These are phyloP conservation scores for Xenopus borealis DNA, from an alignment of 2,113 vertebrate genomes.

Conservation along the genomic window DNA sequence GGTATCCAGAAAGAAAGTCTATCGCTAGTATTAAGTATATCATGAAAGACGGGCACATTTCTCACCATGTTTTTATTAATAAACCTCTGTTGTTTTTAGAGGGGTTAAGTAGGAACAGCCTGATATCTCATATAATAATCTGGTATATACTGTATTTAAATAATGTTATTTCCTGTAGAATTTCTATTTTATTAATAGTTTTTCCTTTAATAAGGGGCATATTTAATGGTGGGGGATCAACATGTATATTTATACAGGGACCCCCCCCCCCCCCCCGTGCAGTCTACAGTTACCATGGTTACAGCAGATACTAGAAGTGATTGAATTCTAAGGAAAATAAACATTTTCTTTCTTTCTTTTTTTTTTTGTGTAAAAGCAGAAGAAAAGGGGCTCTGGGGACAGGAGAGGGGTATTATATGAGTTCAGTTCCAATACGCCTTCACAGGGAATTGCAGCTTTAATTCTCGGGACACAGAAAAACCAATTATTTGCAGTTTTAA, in stretches of 20 bases:
- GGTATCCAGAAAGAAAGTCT: too few species aligned
- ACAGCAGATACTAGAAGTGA: not conserved
- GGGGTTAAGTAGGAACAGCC: too few species aligned
- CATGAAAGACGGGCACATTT: too few species aligned
- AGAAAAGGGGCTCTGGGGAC: not conserved
- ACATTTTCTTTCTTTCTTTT: not conserved
- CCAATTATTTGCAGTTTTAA: slow-evolving; percentile 4
- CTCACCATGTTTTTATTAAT: too few species aligned
- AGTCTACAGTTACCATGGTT: slow-evolving; percentile 14
- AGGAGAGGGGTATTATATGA: not conserved
- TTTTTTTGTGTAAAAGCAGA: not conserved
- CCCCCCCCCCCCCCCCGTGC: not conserved
- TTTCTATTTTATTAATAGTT: not conserved
- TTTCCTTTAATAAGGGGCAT: not conserved
- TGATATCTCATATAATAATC: too few species aligned
- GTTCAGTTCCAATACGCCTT: not conserved
- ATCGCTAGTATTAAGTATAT: too few species aligned
- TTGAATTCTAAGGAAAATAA: slow-evolving; percentile 14
- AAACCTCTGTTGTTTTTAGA: too few species aligned
- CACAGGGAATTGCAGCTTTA: not conserved
- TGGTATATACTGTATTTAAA: too few species aligned
- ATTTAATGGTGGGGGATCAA: not conserved
- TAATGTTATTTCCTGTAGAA: too few species aligned
- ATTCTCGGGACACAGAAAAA: not conserved
- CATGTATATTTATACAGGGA: not conserved